These are phyloP conservation scores for Phalloptychus januarius DNA, from an alignment of 2,797 vertebrate genomes.

Conservation along the genomic window DNA sequence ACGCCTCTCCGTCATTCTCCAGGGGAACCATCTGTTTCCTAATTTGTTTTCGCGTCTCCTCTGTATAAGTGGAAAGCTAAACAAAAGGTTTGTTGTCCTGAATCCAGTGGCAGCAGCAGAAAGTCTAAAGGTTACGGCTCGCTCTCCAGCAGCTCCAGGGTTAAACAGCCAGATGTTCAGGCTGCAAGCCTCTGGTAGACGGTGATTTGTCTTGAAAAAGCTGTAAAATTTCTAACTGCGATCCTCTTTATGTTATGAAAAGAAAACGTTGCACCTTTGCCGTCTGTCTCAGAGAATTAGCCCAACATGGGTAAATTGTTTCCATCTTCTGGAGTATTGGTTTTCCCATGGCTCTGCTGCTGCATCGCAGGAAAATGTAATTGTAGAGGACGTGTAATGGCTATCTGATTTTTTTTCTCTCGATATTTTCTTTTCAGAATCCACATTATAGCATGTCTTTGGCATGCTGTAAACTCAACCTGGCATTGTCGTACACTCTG, in stretches of 20 bases:
- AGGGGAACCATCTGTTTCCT: constrained; percentile 61
- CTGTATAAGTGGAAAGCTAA: constrained; percentile 24
- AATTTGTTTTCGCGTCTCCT: constrained; percentile 11
- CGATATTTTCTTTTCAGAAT: constrained; percentile 65
- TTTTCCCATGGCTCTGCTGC: constrained; percentile 39
- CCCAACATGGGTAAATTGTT: constrained; percentile 57
- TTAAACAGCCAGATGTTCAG: constrained; percentile 53
- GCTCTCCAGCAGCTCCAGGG: constrained; percentile 33
- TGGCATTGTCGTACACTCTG: constrained; percentile 25
- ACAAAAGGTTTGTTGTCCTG: constrained; percentile 32
- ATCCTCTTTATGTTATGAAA: constrained; percentile 1
- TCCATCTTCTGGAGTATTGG: constrained; percentile 59
- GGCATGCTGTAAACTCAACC: constrained; percentile 31
- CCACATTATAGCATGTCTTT: constrained; percentile 36
- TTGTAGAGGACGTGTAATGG: constrained; percentile 68
- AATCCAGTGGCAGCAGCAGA: constrained; percentile 15
- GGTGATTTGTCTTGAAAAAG: constrained; percentile 22
- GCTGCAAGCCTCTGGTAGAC: background rate
- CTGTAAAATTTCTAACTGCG: constrained; percentile 15
- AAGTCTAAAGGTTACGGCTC: constrained; percentile 24
- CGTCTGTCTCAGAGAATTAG: constrained; percentile 56
- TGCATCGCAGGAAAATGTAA: constrained; percentile 66
- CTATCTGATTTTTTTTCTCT: constrained; percentile 37
- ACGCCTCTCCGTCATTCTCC: constrained; percentile 51
- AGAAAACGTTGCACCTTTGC: constrained; percentile 34